Evolutionary conservation across 2,797 vertebrate genomes (phyloP), one percentile per base, ranked within the genome.

Genomic region (Brachyalestes nurse): DNA sequence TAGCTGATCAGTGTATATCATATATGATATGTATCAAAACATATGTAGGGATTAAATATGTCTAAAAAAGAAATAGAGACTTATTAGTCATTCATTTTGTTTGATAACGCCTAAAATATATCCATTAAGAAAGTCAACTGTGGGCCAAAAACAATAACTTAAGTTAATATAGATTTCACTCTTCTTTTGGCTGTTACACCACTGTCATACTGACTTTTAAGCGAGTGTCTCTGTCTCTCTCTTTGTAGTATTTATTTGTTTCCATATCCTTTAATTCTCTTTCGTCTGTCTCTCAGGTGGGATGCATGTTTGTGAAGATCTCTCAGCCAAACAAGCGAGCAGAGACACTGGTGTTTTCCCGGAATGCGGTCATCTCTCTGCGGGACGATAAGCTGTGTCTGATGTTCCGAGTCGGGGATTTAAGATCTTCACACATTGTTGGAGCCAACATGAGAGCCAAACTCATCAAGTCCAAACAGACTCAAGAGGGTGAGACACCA

Each of bases 231-330:
- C 25, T 9, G 51, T 4, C 19, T 61, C 40, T 61, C 40, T 49
- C 42, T 64, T 64, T 21, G 40, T 9, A 28, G 64, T 81, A 40
- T 82, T 10, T 61, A 67, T 45, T 34, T 76, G n/a, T 45, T 49
- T 69, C 12, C 9, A 21, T 21, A 2, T 1, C 58, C n/a, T 23
- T 7, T 64, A 57, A 65, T 28, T 55, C 23, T 47, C 40, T 81
- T 25, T 17, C 17, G 13, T 72, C 34, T 71, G 65, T 80, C 40
- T 64, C 38, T 69, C 84, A 95, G 95, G 95, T 98, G 84, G 97
- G 97, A 82, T 99, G 97, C 80, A 99, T 99, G 97, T 99, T 99
- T 40, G 97, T 99, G 80, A 98, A 99, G 94, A 99, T 99, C 93
- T 98, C 97, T 0, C 97, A 99, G 91, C 97, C 97, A 89, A 98